These are phyloP conservation scores for Bubo scandiacus DNA, from an alignment of 2,113 vertebrate species.

Conservation along the genomic window DNA sequence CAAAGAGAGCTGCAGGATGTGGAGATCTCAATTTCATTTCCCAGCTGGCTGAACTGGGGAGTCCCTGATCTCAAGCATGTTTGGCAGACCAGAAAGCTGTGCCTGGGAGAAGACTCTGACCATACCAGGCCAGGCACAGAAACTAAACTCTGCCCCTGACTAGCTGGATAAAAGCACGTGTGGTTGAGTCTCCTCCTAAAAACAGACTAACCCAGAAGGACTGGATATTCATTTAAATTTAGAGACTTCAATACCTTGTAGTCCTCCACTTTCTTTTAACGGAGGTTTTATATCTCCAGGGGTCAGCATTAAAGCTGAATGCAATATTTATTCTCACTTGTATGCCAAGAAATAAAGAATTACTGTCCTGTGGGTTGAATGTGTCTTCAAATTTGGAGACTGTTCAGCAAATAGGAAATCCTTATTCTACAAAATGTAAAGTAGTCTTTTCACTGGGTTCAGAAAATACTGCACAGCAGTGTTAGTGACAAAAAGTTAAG, in stretches of 20 bases:
- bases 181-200: background rate
- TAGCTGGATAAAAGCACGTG: background rate
- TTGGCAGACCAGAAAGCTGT: background rate
- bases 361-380: background rate
- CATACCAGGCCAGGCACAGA: background rate
- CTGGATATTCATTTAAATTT: background rate
- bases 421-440: background rate
- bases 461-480: background rate
- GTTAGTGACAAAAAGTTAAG: background rate
- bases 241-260: background rate
- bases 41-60: rapidly evolving
- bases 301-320: background rate
- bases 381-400: background rate
- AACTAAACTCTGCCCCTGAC: background rate
- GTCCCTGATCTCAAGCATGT: rapidly evolving
- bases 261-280: background rate
- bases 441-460: background rate
- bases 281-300: background rate
- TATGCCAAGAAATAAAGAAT: background rate
- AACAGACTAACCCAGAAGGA: background rate
- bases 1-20: background rate
- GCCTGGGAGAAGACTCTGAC: background rate
- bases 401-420: background rate
- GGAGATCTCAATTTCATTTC: background rate
- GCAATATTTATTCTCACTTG: background rate